Evolutionary conservation across 2,888 invertebrate species (phyloP).

Genomic region (Latrodectus elegans): DNA sequence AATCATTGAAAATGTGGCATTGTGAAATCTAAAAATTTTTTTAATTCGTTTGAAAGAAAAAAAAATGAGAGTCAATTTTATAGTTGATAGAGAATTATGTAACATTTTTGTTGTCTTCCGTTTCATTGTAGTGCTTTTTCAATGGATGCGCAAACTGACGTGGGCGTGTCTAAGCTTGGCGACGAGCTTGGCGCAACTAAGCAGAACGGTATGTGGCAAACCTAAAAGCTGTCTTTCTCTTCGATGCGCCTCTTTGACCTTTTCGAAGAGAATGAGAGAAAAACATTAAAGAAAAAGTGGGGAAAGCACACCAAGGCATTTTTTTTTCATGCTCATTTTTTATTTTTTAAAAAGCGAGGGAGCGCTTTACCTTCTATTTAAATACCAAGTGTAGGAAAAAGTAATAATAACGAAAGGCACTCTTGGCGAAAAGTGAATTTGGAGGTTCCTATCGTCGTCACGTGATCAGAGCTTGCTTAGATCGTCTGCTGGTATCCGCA

Average conservation of each 20-base stretch:
- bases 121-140: background rate
- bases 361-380: constrained; percentile 18
- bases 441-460: constrained; percentile 35
- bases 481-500: constrained; percentile 63
- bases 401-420: background rate
- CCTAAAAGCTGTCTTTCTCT: constrained; percentile 41
- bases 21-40: too few species aligned
- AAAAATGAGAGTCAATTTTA: too few species aligned
- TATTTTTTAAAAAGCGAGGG: background rate
- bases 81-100: too few species aligned
- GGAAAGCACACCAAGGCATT: constrained; percentile 12
- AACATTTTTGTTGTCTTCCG: background rate
- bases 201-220: constrained; percentile 30
- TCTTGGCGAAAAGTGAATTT: background rate
- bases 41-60: too few species aligned
- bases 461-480: constrained; percentile 46
- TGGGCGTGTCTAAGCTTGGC: constrained; percentile 36
- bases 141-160: background rate
- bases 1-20: too few species aligned
- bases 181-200: constrained; percentile 9
- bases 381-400: constrained; percentile 20
- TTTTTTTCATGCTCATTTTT: constrained; percentile 27
- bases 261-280: constrained; percentile 34
- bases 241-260: constrained; percentile 66
- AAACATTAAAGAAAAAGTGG: constrained; percentile 24